A percentile compares a stretch with the other conserved stretches of the same genome.
Evolutionary conservation across 1,140 invertebrate species (phyloP).

Genomic region (Apis florea): DNA sequence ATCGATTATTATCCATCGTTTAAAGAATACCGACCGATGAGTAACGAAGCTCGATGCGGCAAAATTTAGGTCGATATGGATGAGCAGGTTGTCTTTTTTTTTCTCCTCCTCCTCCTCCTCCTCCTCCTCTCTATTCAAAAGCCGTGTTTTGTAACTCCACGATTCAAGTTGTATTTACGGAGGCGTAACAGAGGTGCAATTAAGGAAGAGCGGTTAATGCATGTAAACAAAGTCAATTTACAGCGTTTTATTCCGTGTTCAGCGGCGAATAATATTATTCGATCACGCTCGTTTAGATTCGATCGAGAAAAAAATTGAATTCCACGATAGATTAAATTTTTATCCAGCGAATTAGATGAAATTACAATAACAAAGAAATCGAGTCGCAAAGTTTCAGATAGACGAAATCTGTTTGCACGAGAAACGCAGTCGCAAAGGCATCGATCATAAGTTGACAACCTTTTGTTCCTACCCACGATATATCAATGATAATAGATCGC

Average conservation of each 20-base stretch:
- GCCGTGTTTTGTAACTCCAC: background rate
- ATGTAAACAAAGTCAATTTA: background rate
- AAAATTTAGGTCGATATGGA: background rate
- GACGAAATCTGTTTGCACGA: background rate
- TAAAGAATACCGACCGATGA: background rate
- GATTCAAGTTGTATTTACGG: background rate
- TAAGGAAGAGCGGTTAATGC: background rate
- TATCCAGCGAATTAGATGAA: no score
- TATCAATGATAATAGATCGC: background rate
- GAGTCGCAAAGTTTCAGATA: background rate
- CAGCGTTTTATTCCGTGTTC: background rate
- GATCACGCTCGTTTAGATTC: background rate
- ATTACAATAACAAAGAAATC: background rate
- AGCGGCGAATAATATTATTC: background rate
- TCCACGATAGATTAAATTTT: no score
- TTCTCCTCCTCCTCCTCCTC: no score
- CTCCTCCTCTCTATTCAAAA: background rate
- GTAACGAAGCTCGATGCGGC: background rate
- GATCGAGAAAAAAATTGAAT: background rate
- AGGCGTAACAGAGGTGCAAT: background rate
- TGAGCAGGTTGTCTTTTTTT: no score
- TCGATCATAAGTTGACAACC: constrained; percentile 2
- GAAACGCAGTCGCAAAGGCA: background rate
- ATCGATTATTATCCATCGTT: background rate
- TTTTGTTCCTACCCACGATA: background rate